Evolutionary conservation across 2,113 vertebrate species (phyloP).

Genomic region (Sceloporus undulatus): DNA sequence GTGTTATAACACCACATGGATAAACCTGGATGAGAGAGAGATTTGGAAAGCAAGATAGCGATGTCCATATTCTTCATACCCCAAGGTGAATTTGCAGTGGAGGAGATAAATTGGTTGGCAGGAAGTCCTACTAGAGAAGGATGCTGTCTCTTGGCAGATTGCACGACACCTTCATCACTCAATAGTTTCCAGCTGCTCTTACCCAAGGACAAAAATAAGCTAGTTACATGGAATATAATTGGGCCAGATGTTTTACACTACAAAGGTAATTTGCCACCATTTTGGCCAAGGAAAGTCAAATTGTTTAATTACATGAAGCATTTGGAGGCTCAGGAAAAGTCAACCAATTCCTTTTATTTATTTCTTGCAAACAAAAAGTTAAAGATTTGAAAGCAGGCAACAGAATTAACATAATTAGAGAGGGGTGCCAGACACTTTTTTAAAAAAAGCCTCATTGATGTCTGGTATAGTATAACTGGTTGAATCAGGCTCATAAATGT

Average conservation of each 20-base stretch:
- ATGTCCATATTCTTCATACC: conserved; percentile 42
- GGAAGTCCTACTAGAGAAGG: conserved; percentile 43
- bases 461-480: conserved; percentile 8
- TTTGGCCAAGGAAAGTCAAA: conserved; percentile 60
- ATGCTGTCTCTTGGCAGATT: conserved; percentile 45
- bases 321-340: conserved; percentile 70
- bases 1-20: background rate
- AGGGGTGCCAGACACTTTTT: conserved; percentile 37
- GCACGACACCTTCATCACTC: conserved; percentile 58
- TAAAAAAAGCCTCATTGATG: conserved; percentile 16
- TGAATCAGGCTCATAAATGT: conserved; percentile 3
- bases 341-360: conserved; percentile 71
- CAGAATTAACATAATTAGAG: conserved; percentile 65
- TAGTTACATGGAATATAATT: conserved; percentile 53
- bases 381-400: conserved; percentile 22
- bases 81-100: conserved; percentile 39
- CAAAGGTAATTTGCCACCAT: conserved; percentile 59
- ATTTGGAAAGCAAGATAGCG: conserved; percentile 47
- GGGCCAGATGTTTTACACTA: conserved; percentile 35
- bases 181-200: conserved; percentile 50
- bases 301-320: conserved; percentile 64
- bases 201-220: conserved; percentile 25
- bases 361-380: conserved; percentile 70
- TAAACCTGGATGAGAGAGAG: conserved; percentile 46
- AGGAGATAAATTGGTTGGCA: conserved; percentile 45